Evolutionary conservation across 2,113 vertebrate species (phyloP).

Genomic region (Zeus faber): DNA sequence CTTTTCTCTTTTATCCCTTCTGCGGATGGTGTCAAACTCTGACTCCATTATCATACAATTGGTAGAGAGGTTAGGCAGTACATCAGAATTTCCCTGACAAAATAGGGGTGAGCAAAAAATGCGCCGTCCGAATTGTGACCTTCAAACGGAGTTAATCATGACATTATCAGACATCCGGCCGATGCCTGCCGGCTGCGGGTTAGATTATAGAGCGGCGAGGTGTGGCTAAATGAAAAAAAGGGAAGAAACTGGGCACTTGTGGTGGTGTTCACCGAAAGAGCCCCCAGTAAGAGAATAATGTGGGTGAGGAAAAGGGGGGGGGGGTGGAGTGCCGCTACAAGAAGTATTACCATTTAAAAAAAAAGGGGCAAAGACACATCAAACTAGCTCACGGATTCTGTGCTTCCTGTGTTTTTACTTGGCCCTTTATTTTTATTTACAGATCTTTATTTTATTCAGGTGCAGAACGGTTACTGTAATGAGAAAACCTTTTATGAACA

Average conservation of each 20-base stretch:
- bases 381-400: too few species aligned
- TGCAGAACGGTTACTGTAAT: too few species aligned
- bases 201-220: conserved; percentile 44
- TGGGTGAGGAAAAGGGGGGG: conserved; percentile 35
- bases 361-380: too few species aligned
- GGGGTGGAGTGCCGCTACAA: conserved; percentile 20
- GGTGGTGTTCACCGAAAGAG: conserved; percentile 49
- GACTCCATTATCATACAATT: conserved; percentile 8
- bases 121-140: conserved; percentile 48
- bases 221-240: too few species aligned
- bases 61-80: conserved; percentile 17
- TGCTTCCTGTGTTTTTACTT: too few species aligned
- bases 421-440: too few species aligned
- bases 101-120: conserved; percentile 48
- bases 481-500: too few species aligned
- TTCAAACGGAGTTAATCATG: conserved; percentile 32
- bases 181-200: conserved; percentile 34
- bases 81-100: conserved; percentile 34
- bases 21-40: background rate
- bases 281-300: conserved; percentile 53
- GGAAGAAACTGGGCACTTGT: conserved; percentile 31
- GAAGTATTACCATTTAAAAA: too few species aligned
- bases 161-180: conserved; percentile 47
- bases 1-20: too few species aligned
- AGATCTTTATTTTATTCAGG: too few species aligned